Conservation (phyloP, 2,888 invertebrate species). For the Hypomecis punctinalis region DNA sequence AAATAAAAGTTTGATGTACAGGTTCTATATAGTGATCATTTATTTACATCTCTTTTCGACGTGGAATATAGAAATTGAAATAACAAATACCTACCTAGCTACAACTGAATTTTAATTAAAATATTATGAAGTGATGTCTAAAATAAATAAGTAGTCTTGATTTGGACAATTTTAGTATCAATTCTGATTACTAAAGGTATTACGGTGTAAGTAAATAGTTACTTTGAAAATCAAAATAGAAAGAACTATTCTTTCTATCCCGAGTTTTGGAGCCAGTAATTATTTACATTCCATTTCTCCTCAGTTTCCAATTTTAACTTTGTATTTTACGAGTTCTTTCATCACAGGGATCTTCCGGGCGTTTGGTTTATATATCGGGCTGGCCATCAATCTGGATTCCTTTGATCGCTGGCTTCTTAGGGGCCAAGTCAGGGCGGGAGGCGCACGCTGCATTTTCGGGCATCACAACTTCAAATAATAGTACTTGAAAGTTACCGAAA, state of each 20-base stretch:
- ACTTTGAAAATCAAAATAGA: background rate
- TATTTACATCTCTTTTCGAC: too few relatives aligned
- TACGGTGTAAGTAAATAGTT: too few relatives aligned
- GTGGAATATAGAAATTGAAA: too few relatives aligned
- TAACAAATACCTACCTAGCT: too few relatives aligned
- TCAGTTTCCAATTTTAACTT: constrained; percentile 27
- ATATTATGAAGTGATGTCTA: too few relatives aligned
- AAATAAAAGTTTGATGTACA: too few relatives aligned
- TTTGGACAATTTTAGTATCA: too few relatives aligned
- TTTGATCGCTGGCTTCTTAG: constrained; percentile 55
- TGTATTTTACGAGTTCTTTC: constrained; percentile 50
- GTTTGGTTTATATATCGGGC: constrained; percentile 66
- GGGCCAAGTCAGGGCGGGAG: constrained; percentile 18
- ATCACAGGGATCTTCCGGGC: constrained; percentile 61
- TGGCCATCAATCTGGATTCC: constrained; percentile 63
- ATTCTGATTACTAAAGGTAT: too few relatives aligned
- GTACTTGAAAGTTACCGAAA: too few relatives aligned
- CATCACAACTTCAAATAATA: background rate
- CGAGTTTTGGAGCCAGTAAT: constrained; percentile 3
- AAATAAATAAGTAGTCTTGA: too few relatives aligned
- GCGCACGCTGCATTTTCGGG: background rate
- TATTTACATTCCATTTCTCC: constrained; percentile 16
- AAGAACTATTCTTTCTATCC: background rate
- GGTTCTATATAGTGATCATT: too few relatives aligned
- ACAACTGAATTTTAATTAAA: too few relatives aligned